Base-by-base conservation (phyloP, 2,797 vertebrate species). In the Paguma larvata region DNA sequence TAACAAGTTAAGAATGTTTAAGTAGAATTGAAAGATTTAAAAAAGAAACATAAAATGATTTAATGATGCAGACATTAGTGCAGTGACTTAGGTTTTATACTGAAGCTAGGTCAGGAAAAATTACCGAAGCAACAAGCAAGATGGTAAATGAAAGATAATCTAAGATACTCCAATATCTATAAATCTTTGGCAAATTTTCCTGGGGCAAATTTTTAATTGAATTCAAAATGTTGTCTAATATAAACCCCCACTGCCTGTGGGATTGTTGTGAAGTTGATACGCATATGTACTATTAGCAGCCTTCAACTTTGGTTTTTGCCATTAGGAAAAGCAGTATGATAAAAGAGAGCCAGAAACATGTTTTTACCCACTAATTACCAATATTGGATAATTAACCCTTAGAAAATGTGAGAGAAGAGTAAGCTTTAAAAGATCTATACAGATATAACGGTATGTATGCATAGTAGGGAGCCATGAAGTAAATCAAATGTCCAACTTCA, bases 11-110 rank as follows among this genome's bases (percentile, higher is more conserved):
- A 46, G 23, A 75, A 46, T 67, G 5, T 79, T 79, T 70, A 82
- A 72, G 44, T n/a, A 80, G 65, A 88, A 94, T 3, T 48, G 34
- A 72, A 44, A 27, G 46, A 34, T 34, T 95, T 92, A 34, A 25
- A 79, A 63, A 95, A 89, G 23, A 79, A 63, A 82, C 27, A 67
- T 23, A 70, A 94, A 83, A 67, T 46, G 18, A 51, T 91, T 91
- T 86, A 44, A 53, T 72, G 16, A 73, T 11, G 53, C 23, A 11
- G 59, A 85, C 34, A 63, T 93, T 86, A 78, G 38, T 80, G 86
- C 21, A 7, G n/a, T 51, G 41, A 44, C n/a, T 51, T 92, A 67
- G 83, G 19, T 56, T 34, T 75, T 75, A 32, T 67, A 85, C 21
- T 23, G 56, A 59, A 59, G 56, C 19, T 23, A 59, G 23, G 48